Evolutionary conservation across 2,888 invertebrate genomes (phyloP), one percentile per base, ranked within the genome.

Genomic region (Drosophila stalkeri): DNA sequence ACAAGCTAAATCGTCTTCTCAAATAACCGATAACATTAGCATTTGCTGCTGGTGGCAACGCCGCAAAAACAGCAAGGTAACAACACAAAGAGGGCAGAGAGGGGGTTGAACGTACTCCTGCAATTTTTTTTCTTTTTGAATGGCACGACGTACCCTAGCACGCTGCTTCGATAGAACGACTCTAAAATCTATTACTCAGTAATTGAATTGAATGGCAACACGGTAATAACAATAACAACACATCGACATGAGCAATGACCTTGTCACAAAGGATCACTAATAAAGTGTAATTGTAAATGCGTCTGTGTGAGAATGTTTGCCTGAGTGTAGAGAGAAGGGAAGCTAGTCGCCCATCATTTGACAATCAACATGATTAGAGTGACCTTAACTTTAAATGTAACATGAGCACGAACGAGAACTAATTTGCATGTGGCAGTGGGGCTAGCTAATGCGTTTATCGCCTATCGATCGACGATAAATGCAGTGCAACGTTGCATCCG

Each of bases 351-450:
- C 65, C 59, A 47, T 55, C 51, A 65, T 68, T 64, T 59, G 64
- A 65, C 61, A 69, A 77, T 69, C 63, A 43, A 54, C 62, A 78
- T 65, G 79, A 69, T 75, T 79, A 79, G 75, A 66, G 75, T 79
- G 78, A 79, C 78, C 78, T 79, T 79, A 79, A 79, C 79, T 75
- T 79, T 46, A 62, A 79, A 79, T 75, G 75, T 75, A 75, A 79
- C 52, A 79, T 69, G 62, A 64, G 49, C 77, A 78, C 77, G 75
- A 78, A 69, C 64, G 62, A 62, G 43, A 75, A 79, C 66, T 67
- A 72, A 79, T 75, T 79, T 79, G 64, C 77, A 75, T 67, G 78
- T 69, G 78, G 77, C 74, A 67, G 67, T 60, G 57, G 66, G 62
- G 41, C 33, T 69, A 56, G n/a, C 27, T 35, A 44, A 43, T 49